Evolutionary conservation across 2,888 invertebrate species (phyloP), one percentile per base, ranked within the genome.

Genomic region (Elysia crispata): DNA sequence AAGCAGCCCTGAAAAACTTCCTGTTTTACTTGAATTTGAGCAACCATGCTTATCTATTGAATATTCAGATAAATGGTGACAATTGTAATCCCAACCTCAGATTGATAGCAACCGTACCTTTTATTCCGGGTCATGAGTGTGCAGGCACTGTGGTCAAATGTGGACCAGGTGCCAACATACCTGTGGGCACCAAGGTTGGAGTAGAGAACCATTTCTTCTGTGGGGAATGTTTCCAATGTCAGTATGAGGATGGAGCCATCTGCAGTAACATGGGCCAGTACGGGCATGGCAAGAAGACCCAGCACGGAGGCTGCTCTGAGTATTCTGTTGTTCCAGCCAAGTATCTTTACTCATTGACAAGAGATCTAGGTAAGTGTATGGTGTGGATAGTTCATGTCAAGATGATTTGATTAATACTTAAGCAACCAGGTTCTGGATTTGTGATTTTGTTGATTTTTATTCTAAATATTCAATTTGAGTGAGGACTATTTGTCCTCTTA

Each of bases 161-260:
- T 76, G 90, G 90, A 60, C 89, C 89, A 18, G 84, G 87, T 31
- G 87, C 88, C n/a, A 81, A 81, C 25, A 79, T 90, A n/a, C 79
- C 85, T 1, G 60, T 88, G 3, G 90, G 90, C 0, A 84, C 86
- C 13, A 86, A 85, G 72, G 89, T 90, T 5, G 89, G 89, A 0
- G 89, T 90, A 41, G 90, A 90, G 83, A 90, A 90, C 76, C 90
- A 90, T 79, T 90, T 87, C 79, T 90, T 83, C 84, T 90, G 90
- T 76, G 90, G 89, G 1, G 60, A 83, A 0, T 90, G 90, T 82
- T 89, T 85, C 76, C 89, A 89, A 83, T 90, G 90, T 79, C 77
- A 81, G 30, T 57, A 89, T 82, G 89, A 86, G 73, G 79, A 85
- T 70, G 79, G 86, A 54, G 89, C 88, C 64, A 90, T 90, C 30